Evolutionary conservation across 2,888 invertebrate species (phyloP), one percentile per base, ranked within the genome.

Genomic region (Heliconius cydno): DNA sequence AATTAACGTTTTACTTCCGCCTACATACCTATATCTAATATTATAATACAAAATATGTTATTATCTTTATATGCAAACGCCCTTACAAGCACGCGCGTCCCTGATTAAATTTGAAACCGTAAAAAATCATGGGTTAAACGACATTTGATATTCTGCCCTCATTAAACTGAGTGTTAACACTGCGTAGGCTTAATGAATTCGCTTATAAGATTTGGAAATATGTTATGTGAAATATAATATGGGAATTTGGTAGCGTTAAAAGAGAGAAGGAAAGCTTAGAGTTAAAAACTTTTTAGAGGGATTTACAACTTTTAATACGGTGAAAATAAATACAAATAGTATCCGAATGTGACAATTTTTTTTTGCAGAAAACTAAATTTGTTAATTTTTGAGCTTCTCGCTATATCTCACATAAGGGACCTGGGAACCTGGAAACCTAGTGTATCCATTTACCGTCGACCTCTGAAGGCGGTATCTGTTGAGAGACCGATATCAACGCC

Each of bases 41-140:
- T 28, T 71, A 25, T 72, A 52, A 52, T 25, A 52, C 28, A 10
- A 72, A 22, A 52, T 72, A 66, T 65, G 72, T 72, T 66, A 70
- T 77, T 60, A 73, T 73, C 12, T n/a, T 57, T 3, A 34, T 80
- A 66, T 80, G 76, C 72, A 79, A 67, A 75, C 76, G 70, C 73
- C 82, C 57, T 80, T 82, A 82, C 71, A 68, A 73, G 79, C 82
- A 81, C 82, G 78, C 80, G 82, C 65, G 63, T 38, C 52, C 70
- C 80, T 83, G 81, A 83, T 83, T 83, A 83, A 83, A 83, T 81
- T 81, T 78, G 83, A 83, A 83, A 82, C 83, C 84, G 82, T 84
- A 84, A 84, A 84, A 82, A 84, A 83, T 80, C 82, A 82, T 80
- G 80, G 80, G 72, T 79, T 81, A 80, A 81, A 73, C 81, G 83